Evolutionary conservation across 2,888 invertebrate genomes (phyloP).

Genomic region (Sepiola atlantica): DNA sequence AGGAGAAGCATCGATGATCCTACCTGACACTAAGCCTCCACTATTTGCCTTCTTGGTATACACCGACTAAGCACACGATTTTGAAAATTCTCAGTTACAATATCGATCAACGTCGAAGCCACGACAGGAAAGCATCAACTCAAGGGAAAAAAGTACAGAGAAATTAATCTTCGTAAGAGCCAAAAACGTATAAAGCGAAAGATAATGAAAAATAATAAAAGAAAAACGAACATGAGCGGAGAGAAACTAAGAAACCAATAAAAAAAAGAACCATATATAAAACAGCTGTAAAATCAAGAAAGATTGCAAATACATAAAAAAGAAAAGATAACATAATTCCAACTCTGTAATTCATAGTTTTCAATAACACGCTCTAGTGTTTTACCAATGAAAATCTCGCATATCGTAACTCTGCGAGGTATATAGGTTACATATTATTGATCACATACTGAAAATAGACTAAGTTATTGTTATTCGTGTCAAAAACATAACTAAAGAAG

Average conservation of each 20-base stretch:
- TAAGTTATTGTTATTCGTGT: background rate
- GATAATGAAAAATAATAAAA: background rate
- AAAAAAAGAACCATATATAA: background rate
- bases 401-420: background rate
- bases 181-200: background rate
- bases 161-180: slow-evolving; percentile 17
- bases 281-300: background rate
- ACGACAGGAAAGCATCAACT: slow-evolving; percentile 6
- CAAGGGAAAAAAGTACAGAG: background rate
- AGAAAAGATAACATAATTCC: background rate
- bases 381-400: background rate
- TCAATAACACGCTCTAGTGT: background rate
- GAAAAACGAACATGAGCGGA: background rate
- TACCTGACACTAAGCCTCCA: background rate
- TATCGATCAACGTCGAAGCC: slow-evolving; percentile 24
- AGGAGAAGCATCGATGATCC: slow-evolving; percentile 10
- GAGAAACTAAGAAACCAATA: background rate
- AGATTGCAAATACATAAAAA: background rate
- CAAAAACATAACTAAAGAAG: background rate
- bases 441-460: background rate
- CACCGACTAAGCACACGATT: background rate
- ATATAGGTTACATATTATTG: slow-evolving; percentile 4
- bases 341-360: slow-evolving; percentile 4
- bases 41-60: background rate
- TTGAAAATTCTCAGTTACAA: slow-evolving; percentile 32